phyloP scores from a whole-genome alignment of 2,888 invertebrate genomes.

The Dolichopus griseipennis region DNA sequence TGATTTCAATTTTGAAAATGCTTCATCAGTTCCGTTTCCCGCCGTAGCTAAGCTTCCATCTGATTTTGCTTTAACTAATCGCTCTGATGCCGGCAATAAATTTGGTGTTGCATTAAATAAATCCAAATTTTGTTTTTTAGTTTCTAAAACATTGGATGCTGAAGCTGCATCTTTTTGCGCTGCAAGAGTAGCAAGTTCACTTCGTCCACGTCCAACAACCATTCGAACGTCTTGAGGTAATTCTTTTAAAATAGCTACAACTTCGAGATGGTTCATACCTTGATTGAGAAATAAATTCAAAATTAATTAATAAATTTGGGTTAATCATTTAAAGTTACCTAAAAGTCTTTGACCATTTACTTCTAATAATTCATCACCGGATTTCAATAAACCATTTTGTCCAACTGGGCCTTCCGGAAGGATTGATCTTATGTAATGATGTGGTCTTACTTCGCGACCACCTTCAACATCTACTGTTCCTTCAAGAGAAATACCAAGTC shows the following conservation, averaged over 20 bases:
- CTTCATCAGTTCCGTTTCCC: conserved; percentile 53
- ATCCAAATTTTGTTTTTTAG: conserved; percentile 28
- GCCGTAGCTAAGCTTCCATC: conserved; percentile 73
- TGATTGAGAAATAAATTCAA: neutral
- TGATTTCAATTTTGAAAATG: conserved; percentile 56
- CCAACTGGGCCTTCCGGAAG: conserved; percentile 97
- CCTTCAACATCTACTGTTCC: conserved; percentile 98
- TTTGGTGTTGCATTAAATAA: conserved; percentile 52
- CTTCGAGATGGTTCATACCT: conserved; percentile 82
- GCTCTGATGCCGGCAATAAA: conserved; percentile 54
- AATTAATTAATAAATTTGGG: too few species aligned
- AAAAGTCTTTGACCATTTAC: conserved; percentile 82
- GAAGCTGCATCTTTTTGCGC: conserved; percentile 30
- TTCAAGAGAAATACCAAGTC: conserved; percentile 92
- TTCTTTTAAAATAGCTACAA: conserved; percentile 87
- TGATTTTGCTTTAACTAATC: conserved; percentile 81
- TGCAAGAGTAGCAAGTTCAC: conserved; percentile 4
- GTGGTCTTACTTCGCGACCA: conserved; percentile 92
- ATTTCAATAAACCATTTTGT: conserved; percentile 74
- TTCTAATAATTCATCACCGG: conserved; percentile 93
- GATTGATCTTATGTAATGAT: conserved; percentile 96
- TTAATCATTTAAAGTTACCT: conserved; percentile 43
- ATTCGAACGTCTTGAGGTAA: conserved; percentile 81
- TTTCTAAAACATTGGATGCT: conserved; percentile 41
- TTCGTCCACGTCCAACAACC: conserved; percentile 68